A percentile compares a stretch with the other conserved stretches of the same genome.
Conservation (phyloP, 2,888 invertebrate genomes). For the Synergus itoensis region DNA sequence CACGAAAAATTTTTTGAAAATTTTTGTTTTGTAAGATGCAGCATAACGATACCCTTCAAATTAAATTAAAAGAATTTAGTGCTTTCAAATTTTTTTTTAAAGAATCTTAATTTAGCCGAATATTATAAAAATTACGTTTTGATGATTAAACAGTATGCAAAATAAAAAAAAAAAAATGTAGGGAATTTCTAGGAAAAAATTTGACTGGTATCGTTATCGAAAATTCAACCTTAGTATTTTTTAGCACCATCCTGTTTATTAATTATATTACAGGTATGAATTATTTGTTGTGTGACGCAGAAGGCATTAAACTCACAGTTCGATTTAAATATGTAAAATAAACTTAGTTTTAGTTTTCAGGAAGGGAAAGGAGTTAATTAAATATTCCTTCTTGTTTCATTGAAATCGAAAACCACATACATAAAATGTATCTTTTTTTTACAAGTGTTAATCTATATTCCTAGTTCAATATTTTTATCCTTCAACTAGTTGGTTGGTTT, state of each 20-base stretch:
- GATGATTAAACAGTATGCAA: too few relatives aligned
- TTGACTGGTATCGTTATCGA: too few relatives aligned
- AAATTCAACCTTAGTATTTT: too few relatives aligned
- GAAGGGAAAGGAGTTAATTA: background rate
- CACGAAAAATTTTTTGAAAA: background rate
- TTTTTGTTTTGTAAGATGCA: background rate
- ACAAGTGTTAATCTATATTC: background rate
- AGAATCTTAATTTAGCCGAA: too few relatives aligned
- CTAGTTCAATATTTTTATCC: background rate
- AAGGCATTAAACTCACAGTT: background rate
- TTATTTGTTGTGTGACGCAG: background rate
- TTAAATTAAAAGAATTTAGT: too few relatives aligned
- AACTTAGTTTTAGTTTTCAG: background rate
- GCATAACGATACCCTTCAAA: too few relatives aligned
- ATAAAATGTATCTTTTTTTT: background rate
- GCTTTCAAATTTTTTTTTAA: too few relatives aligned
- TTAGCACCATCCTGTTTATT: too few relatives aligned
- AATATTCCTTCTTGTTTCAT: background rate
- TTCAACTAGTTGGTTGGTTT: background rate
- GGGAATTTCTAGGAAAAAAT: too few relatives aligned
- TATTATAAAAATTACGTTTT: too few relatives aligned
- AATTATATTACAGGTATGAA: too few relatives aligned
- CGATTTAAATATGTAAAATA: background rate
- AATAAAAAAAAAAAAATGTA: too few relatives aligned
- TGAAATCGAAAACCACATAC: background rate